A percentile compares a stretch with the other conserved stretches of the same genome.
Conservation (phyloP, 1,140 invertebrate species). For the Ooceraea biroi region DNA sequence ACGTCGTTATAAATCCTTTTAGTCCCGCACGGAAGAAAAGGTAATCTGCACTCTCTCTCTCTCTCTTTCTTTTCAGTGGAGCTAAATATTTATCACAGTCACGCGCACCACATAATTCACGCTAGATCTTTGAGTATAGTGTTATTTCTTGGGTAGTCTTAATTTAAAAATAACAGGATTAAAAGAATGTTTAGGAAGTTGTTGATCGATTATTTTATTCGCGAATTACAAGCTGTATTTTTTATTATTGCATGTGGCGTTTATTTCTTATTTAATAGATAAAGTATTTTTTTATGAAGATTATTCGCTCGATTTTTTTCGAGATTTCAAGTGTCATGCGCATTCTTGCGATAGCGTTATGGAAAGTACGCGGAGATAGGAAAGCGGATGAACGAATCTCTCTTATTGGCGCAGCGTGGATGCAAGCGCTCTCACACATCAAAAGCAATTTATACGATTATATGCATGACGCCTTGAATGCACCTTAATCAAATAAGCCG, state of each 20-base stretch:
- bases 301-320: conserved; percentile 32
- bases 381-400: conserved; percentile 63
- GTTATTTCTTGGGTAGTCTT: conserved; percentile 68
- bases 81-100: conserved; percentile 71
- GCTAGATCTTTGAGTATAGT: conserved; percentile 44
- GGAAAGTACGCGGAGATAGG: conserved; percentile 13
- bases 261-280: conserved; percentile 7
- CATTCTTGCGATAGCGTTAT: conserved; percentile 1
- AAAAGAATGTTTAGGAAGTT: conserved; percentile 56
- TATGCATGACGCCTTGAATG: conserved; percentile 76
- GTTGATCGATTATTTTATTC: conserved; percentile 41
- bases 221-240: conserved; percentile 2
- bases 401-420: conserved; percentile 58
- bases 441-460: conserved; percentile 80
- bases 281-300: neutral
- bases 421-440: conserved; percentile 70
- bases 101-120: conserved; percentile 71
- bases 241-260: neutral
- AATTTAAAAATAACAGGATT: conserved; percentile 69
- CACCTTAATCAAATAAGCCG: conserved; percentile 77
- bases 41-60: conserved; percentile 13
- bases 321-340: conserved; percentile 25
- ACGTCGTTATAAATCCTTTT: conserved; percentile 45
- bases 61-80: neutral
- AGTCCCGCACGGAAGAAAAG: conserved; percentile 2